A percentile compares a stretch with the other conserved stretches of the same genome.
Evolutionary conservation across 2,888 invertebrate genomes (phyloP).

Genomic region (Tanypteryx hageni): DNA sequence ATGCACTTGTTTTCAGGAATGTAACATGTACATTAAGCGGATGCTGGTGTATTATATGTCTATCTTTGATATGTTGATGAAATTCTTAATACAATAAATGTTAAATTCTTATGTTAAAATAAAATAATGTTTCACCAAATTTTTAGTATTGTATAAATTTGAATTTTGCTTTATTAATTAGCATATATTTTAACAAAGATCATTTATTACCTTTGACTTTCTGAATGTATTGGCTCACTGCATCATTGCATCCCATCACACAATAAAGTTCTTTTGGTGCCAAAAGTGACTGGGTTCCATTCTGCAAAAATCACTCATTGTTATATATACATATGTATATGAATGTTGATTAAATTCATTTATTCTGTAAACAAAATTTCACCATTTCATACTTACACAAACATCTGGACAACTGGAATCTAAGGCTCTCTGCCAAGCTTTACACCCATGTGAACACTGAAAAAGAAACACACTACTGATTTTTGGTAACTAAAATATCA

Average conservation of each 20-base stretch:
- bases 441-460: constrained; percentile 89
- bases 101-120: neutral
- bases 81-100: neutral
- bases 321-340: neutral
- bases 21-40: too few species aligned
- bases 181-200: neutral
- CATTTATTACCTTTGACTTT: constrained; percentile 80
- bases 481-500: constrained; percentile 73
- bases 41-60: too few species aligned
- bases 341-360: neutral
- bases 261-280: constrained; percentile 86
- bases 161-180: neutral
- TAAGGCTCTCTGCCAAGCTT: constrained; percentile 86
- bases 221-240: constrained; percentile 85
- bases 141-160: constrained; percentile 39
- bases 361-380: constrained; percentile 5
- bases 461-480: constrained; percentile 72
- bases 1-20: too few species aligned
- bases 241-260: constrained; percentile 89
- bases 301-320: constrained; percentile 77
- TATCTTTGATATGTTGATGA: neutral
- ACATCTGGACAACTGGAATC: constrained; percentile 86
- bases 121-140: neutral
- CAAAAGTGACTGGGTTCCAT: constrained; percentile 82
- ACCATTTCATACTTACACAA: constrained; percentile 84